Conservation (phyloP, 2,113 vertebrate species). For the Hippocampus zosterae region DNA sequence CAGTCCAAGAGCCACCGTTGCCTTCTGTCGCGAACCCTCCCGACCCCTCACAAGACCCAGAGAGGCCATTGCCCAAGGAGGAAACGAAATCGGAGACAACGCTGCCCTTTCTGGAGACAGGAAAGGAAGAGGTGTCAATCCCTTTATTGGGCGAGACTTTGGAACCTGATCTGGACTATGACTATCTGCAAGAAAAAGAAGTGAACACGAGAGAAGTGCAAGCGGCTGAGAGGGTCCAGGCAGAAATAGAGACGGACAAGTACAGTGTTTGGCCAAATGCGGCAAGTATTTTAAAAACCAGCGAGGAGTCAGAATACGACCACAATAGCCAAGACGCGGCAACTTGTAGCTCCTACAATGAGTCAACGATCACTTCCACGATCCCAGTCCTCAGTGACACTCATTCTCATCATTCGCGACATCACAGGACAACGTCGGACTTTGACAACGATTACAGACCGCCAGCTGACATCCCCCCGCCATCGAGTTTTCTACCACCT, state of each 20-base stretch:
- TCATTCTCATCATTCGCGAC: slow-evolving; percentile 58
- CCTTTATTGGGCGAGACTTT: slow-evolving; percentile 73
- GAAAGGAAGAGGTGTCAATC: slow-evolving; percentile 60
- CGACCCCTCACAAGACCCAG: slow-evolving; percentile 30
- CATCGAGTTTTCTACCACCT: slow-evolving; percentile 61
- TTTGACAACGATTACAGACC: slow-evolving; percentile 60
- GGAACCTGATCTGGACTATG: slow-evolving; percentile 68
- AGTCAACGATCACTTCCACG: slow-evolving; percentile 51
- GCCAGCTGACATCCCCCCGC: slow-evolving; percentile 56
- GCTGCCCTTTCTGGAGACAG: slow-evolving; percentile 56
- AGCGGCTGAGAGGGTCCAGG: slow-evolving; percentile 29
- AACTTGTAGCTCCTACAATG: slow-evolving; percentile 44
- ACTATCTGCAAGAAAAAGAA: slow-evolving; percentile 52
- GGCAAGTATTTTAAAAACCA: slow-evolving; percentile 70
- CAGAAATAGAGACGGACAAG: slow-evolving; percentile 62
- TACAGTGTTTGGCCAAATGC: slow-evolving; percentile 76
- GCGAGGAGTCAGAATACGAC: slow-evolving; percentile 45
- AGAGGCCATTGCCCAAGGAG: slow-evolving; percentile 29
- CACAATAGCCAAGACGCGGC: slow-evolving; percentile 56
- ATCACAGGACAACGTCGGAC: slow-evolving; percentile 46
- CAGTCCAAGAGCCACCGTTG: slow-evolving; percentile 21
- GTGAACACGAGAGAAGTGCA: slow-evolving; percentile 43
- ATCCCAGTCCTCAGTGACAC: slow-evolving; percentile 62
- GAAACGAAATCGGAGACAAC: slow-evolving; percentile 38
- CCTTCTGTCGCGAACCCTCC: slow-evolving; percentile 20